Evolutionary conservation across 2,888 invertebrate species (phyloP), one percentile per base, ranked within the genome.

Genomic region (Anthophora plumipes): DNA sequence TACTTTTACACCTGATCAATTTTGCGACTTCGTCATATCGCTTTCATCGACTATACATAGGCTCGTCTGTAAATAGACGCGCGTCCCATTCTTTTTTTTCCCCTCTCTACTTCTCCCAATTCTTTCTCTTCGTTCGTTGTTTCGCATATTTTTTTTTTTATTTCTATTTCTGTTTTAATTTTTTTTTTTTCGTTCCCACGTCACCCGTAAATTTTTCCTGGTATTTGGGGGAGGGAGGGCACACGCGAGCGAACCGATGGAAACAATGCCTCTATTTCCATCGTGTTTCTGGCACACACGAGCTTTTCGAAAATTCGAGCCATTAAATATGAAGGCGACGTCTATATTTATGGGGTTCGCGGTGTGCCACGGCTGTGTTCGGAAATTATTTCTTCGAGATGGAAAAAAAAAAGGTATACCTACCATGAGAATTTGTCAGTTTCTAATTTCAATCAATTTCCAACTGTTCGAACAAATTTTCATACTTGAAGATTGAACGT

Each of bases 251-350:
- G 57, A 9, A 9, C 11, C 48, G 54, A 59, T 64, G 63, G 80
- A 73, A 68, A 78, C 79, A 80, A 72, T 78, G 80, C 63, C 55
- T 52, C 52, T 43, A 43, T 73, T 78, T 78, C 61, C 77, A 39
- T 46, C 74, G 60, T 48, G 77, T 66, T 66, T 55, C 70, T 60
- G 54, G 70, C 60, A 22, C 57, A 25, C 64, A 41, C 46, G 37
- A 60, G 60, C 46, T 80, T 64, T 80, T 69, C 68, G 78, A 68
- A 59, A 68, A 80, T 80, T 67, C 66, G 46, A 52, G 20, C 66
- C 71, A 48, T 67, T 66, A 66, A 77, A 66, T 66, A 77, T 41
- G 70, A 70, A 71, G 59, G 66, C 59, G 25, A 60, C 59, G 59
- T 50, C 41, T 69, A 69, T 76, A 76, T 78, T 76, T 78, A 69